phyloP scores from a whole-genome alignment of 2,888 invertebrate species.

The Lasius platythorax region DNA sequence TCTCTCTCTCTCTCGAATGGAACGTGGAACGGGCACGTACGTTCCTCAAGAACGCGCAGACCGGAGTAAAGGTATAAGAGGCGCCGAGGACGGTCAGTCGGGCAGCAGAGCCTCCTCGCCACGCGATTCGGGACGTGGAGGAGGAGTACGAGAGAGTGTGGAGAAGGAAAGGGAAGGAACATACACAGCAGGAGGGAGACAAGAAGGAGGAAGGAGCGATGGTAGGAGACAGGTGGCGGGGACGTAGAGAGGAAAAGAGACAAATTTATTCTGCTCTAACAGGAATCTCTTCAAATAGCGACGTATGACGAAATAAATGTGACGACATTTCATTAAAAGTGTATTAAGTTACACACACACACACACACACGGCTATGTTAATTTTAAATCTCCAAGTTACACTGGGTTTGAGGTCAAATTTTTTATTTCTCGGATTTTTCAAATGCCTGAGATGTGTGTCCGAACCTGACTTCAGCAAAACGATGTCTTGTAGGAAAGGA shows the following conservation, averaged over 20 bases:
- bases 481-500: not conserved
- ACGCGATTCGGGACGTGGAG: conserved; percentile 76
- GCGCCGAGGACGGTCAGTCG: conserved; percentile 81
- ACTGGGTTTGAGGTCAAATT: not conserved
- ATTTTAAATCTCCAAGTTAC: not conserved
- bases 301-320: conserved; percentile 56
- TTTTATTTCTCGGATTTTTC: not conserved
- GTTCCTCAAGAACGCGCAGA: conserved; percentile 84
- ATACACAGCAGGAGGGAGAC: conserved; percentile 26
- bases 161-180: conserved; percentile 36
- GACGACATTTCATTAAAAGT: conserved; percentile 27
- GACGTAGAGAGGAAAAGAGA: conserved; percentile 49
- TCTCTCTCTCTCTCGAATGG: conserved; percentile 54
- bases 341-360: not conserved
- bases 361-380: not conserved
- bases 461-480: not conserved
- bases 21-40: conserved; percentile 73
- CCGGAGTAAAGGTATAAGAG: conserved; percentile 82
- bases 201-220: conserved; percentile 8
- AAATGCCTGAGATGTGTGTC: not conserved
- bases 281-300: conserved; percentile 26
- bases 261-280: conserved; percentile 45
- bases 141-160: conserved; percentile 57
- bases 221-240: conserved; percentile 24
- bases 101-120: conserved; percentile 83